Evolutionary conservation across 2,113 vertebrate genomes (phyloP).

Genomic region (Diadophis punctatus): DNA sequence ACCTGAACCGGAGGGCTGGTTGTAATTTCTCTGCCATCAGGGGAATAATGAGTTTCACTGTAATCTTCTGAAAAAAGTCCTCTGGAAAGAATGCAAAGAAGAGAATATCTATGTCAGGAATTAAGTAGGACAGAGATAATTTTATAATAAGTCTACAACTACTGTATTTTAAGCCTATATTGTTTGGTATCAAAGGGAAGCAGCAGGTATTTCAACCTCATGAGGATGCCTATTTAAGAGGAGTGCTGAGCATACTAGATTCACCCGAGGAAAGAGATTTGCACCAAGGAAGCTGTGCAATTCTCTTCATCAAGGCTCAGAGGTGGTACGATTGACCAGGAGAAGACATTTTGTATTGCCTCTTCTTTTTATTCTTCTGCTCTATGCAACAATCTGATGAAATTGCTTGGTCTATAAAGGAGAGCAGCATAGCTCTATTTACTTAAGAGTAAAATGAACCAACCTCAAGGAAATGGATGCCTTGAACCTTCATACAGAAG

Average conservation of each 20-base stretch:
- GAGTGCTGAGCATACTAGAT: not conserved
- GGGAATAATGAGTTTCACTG: slow-evolving; percentile 64
- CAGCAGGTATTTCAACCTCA: not conserved
- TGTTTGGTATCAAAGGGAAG: not conserved
- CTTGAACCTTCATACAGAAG: not conserved
- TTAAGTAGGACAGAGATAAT: not conserved
- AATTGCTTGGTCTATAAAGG: too few species aligned
- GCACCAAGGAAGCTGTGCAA: not conserved
- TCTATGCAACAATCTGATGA: not conserved
- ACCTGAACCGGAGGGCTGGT: slow-evolving; percentile 64
- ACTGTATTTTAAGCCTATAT: not conserved
- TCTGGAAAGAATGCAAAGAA: slow-evolving; percentile 45
- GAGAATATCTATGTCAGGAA: not conserved
- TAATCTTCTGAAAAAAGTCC: slow-evolving; percentile 61
- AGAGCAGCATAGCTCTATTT: too few species aligned
- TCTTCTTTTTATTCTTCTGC: not conserved
- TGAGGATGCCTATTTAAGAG: not conserved
- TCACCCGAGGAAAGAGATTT: not conserved
- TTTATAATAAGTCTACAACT: not conserved
- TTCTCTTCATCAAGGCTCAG: not conserved
- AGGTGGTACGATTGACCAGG: not conserved
- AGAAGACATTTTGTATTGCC: not conserved
- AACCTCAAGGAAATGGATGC: not conserved
- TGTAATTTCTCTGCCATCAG: slow-evolving; percentile 54
- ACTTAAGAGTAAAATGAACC: not conserved